A percentile compares a stretch with the other conserved stretches of the same genome.
Evolutionary conservation across 2,888 invertebrate genomes (phyloP).

Genomic region (Cyaniris semiargus): DNA sequence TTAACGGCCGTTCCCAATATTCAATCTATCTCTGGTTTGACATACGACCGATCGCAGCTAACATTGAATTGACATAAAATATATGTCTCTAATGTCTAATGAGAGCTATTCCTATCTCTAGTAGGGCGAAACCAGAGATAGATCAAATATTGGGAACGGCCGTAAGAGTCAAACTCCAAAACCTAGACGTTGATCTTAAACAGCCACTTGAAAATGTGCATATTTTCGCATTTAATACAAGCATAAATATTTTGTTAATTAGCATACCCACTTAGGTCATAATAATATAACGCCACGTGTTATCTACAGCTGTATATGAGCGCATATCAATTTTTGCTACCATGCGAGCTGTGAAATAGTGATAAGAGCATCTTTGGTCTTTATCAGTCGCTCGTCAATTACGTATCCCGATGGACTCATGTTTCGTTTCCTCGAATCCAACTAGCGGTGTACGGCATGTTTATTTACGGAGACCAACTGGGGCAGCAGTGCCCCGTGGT

Average conservation of each 20-base stretch:
- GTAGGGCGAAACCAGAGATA: too few relatives aligned
- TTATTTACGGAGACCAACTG: constrained; percentile 55
- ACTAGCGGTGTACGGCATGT: constrained; percentile 55
- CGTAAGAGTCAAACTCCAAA: neutral
- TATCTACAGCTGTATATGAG: constrained; percentile 61
- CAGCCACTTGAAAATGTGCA: neutral
- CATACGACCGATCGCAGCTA: too few relatives aligned
- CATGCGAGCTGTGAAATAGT: constrained; percentile 58
- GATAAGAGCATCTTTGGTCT: constrained; percentile 71
- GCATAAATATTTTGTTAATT: neutral
- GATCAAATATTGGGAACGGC: too few relatives aligned
- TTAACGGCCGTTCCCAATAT: too few relatives aligned
- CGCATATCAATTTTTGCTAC: constrained; percentile 69
- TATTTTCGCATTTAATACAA: neutral
- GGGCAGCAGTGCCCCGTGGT: constrained; percentile 58
- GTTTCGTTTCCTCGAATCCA: constrained; percentile 40
- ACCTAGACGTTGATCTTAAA: neutral
- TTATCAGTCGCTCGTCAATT: constrained; percentile 74
- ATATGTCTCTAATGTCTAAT: too few relatives aligned
- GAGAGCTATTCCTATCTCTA: too few relatives aligned
- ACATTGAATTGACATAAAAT: too few relatives aligned
- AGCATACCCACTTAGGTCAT: neutral
- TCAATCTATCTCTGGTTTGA: too few relatives aligned
- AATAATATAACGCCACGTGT: constrained; percentile 40
- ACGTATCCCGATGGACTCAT: constrained; percentile 71